phyloP scores from a whole-genome alignment of 2,797 vertebrate species.

The Notolepis coatsorum region DNA sequence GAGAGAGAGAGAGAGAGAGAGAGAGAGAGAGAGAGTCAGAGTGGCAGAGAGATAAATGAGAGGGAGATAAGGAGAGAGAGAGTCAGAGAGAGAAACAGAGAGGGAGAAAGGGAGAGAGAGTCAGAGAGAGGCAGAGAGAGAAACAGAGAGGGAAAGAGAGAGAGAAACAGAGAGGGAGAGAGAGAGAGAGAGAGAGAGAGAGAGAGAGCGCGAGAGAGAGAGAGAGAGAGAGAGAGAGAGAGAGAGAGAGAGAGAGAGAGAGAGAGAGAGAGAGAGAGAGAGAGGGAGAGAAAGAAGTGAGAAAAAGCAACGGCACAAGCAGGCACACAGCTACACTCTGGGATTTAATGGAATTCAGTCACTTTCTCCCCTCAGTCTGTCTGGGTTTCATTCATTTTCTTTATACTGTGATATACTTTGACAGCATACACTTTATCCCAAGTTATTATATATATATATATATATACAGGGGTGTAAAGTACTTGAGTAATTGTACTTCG shows the following conservation, averaged over 20 bases:
- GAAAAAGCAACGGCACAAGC: constrained; percentile 46
- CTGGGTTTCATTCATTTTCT: constrained; percentile 10
- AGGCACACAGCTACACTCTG: constrained; percentile 24
- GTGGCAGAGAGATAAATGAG: background rate
- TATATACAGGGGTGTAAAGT: too few relatives aligned
- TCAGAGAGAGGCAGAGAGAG: background rate
- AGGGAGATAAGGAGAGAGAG: background rate
- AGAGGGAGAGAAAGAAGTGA: constrained; percentile 34
- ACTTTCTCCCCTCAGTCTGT: background rate
- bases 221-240: constrained; percentile 16
- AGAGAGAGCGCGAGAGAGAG: constrained; percentile 41
- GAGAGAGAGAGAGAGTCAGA: constrained; percentile 18
- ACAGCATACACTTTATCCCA: too few relatives aligned
- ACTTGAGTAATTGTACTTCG: too few relatives aligned
- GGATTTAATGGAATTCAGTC: constrained; percentile 9
- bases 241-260: background rate
- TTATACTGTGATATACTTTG: too few relatives aligned
- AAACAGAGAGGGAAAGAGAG: too few relatives aligned
- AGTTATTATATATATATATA: too few relatives aligned
- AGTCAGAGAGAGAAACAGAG: background rate
- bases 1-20: constrained; percentile 39
- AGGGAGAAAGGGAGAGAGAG: background rate
- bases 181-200: constrained; percentile 37
- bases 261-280: constrained; percentile 21
- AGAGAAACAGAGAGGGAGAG: background rate